Percentiles rank a stretch among this genome's conserved stretches.
Conservation (phyloP, 1,140 invertebrate species). For the Lutraria rhynchaena region DNA sequence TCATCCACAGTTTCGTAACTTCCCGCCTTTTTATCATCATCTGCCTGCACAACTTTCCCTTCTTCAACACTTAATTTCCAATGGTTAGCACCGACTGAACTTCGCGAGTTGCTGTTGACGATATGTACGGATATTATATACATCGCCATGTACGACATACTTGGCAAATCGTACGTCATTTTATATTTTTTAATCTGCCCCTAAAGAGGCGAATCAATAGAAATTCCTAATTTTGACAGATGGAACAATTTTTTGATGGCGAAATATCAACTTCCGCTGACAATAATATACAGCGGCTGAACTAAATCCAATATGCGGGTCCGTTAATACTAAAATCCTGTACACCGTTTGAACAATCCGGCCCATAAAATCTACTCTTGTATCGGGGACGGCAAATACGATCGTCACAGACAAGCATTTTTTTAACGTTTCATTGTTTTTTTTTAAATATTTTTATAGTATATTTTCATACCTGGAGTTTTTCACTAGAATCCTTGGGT, state of each 20-base stretch:
- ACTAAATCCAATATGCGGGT: not conserved
- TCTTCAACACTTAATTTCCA: constrained; percentile 88
- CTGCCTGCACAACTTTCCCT: constrained; percentile 86
- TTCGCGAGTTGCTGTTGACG: constrained; percentile 87
- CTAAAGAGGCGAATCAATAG: not conserved
- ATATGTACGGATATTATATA: constrained; percentile 86
- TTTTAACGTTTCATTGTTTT: too few relatives aligned
- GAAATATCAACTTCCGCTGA: constrained; percentile 37
- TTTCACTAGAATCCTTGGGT: too few relatives aligned
- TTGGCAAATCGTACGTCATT: constrained; percentile 77
- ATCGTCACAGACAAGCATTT: too few relatives aligned
- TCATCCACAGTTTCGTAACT: constrained; percentile 61
- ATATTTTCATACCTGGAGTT: too few relatives aligned
- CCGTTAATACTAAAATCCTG: too few relatives aligned
- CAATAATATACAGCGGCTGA: too few relatives aligned
- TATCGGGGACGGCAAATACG: too few relatives aligned
- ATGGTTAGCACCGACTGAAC: constrained; percentile 85
- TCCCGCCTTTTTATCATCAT: constrained; percentile 61
- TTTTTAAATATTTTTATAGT: too few relatives aligned
- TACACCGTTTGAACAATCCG: too few relatives aligned
- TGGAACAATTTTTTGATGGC: constrained; percentile 53
- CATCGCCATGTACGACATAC: constrained; percentile 81
- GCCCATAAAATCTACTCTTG: too few relatives aligned
- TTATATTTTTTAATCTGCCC: constrained; percentile 28
- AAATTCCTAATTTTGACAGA: constrained; percentile 47